Percentiles rank a stretch among this genome's conserved stretches.
Evolutionary conservation across 2,888 invertebrate species (phyloP).

Genomic region (Volucella bombylans): DNA sequence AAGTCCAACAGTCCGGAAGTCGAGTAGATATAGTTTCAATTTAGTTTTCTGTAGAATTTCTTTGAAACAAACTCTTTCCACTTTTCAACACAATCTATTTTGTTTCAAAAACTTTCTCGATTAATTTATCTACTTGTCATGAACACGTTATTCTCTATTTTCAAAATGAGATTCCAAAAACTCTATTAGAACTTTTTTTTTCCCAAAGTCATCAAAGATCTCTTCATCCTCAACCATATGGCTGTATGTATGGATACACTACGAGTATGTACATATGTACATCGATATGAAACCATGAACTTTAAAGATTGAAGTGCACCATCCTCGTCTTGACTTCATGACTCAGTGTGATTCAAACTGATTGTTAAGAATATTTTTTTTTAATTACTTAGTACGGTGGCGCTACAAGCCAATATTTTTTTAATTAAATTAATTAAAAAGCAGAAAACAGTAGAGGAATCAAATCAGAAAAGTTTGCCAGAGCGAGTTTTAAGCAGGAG

Average conservation of each 20-base stretch:
- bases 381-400: no score
- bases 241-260: conserved; percentile 22
- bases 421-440: conserved; percentile 53
- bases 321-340: no score
- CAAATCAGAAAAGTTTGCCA: background rate
- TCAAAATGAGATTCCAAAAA: background rate
- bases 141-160: background rate
- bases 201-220: conserved; percentile 1
- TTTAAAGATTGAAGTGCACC: no score
- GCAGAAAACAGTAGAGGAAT: conserved; percentile 23
- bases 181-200: conserved; percentile 3
- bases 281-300: no score
- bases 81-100: background rate
- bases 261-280: conserved; percentile 30
- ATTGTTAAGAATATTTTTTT: no score
- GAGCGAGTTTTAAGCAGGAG: conserved; percentile 7
- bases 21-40: no score
- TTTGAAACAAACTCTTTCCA: background rate
- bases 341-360: no score
- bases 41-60: background rate
- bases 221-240: background rate
- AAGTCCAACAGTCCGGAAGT: no score
- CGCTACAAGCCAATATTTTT: conserved; percentile 1
- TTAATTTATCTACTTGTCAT: conserved; percentile 21
- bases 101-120: conserved; percentile 27